phyloP scores from a whole-genome alignment of 2,888 invertebrate species.

The Proisotoma minuta region DNA sequence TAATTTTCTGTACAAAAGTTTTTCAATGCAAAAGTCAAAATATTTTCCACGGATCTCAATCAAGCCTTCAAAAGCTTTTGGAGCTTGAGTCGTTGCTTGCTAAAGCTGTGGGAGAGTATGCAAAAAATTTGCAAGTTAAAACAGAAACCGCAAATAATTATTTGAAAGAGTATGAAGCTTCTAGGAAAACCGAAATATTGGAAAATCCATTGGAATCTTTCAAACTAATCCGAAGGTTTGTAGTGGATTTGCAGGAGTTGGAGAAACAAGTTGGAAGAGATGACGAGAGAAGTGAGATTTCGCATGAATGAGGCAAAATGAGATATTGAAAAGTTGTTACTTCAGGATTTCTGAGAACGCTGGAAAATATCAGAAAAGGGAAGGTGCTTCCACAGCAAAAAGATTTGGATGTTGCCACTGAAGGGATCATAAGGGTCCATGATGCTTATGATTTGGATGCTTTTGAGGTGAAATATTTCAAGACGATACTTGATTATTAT shows the following conservation, averaged over 20 bases:
- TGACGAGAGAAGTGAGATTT: slow-evolving; percentile 39
- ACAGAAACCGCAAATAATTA: slow-evolving; percentile 35
- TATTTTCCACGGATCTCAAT: neutral
- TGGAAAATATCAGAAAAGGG: slow-evolving; percentile 40
- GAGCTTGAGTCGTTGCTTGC: slow-evolving; percentile 38
- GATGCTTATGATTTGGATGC: slow-evolving; percentile 49
- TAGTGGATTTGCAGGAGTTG: slow-evolving; percentile 32
- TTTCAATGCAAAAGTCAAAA: too few relatives aligned
- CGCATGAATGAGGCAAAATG: neutral
- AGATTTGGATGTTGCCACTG: slow-evolving; percentile 49
- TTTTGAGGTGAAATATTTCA: neutral
- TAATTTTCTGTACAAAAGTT: too few relatives aligned
- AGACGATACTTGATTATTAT: neutral
- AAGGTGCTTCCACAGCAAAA: slow-evolving; percentile 46
- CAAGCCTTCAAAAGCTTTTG: slow-evolving; percentile 30
- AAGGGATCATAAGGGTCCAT: slow-evolving; percentile 49
- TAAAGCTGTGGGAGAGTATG: slow-evolving; percentile 32
- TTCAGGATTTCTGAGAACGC: slow-evolving; percentile 37
- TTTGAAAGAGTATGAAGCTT: neutral
- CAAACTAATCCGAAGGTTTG: slow-evolving; percentile 40
- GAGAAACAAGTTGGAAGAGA: slow-evolving; percentile 39
- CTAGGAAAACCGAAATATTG: neutral
- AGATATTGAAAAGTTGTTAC: neutral
- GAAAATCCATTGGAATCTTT: slow-evolving; percentile 39
- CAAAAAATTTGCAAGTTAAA: slow-evolving; percentile 31